Base-by-base conservation (phyloP, 2,888 invertebrate species). In the Geotrupes spiniger region DNA sequence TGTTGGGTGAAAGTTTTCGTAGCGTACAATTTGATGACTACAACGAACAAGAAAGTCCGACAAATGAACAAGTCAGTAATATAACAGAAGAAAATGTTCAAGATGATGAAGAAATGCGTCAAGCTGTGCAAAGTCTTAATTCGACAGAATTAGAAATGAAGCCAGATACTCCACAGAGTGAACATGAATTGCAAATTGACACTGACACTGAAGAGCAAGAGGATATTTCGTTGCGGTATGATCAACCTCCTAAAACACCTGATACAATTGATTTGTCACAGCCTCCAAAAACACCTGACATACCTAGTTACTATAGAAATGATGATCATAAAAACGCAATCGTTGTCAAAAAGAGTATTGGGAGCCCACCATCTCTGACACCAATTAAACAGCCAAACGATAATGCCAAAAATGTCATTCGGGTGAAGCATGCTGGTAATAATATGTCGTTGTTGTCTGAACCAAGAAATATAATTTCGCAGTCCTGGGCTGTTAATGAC, bases 1-100 rank as follows among this genome's bases (percentile, higher is more conserved):
- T 93, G 17, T 73, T 93, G 44, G 91, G 89, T 16, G 92, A 92
- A 71, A 90, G 91, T 58, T 91, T 92, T 64, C 87, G 89, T 1
- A 85, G 82, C 10, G 78, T 76, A 63, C 71, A 70, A 40, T 84
- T 83, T 69, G 74, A 75, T 29, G 78, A 76, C 61, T 78, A 78
- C 54, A 78, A 79, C 63, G 78, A 80, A 62, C 73, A 76, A 60
- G 74, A 76, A 61, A 55, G 68, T 73, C 66, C 69, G 66, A 59
- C 72, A 42, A 80, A 71, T 52, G 78, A 79, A 54, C 78, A 80
- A 45, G 66, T 74, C 9, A 58, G 70, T 1, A 68, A 68, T 49
- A 79, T 83, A 50, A 81, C 80, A 0, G 85, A 84, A 58, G 84
- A 85, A 64, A 84, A 86, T n/a, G 87, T 87, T 61, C 89, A 89